These are phyloP conservation scores for Petroica traversi DNA, from an alignment of 2,113 vertebrate species.

Conservation along the genomic window DNA sequence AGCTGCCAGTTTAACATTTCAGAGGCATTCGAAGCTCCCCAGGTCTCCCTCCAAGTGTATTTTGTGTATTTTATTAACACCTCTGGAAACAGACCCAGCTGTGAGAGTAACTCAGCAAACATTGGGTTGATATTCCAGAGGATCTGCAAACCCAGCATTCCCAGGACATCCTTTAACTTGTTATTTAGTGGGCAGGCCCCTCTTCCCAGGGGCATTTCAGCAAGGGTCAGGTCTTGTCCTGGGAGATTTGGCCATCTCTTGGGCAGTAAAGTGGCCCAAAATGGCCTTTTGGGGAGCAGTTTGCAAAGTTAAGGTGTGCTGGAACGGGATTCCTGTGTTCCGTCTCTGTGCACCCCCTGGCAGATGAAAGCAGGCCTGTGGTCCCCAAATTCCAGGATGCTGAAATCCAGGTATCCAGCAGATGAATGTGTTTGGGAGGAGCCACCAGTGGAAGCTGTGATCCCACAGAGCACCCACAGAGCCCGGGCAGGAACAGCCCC, in stretches of 20 bases:
- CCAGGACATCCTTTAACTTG: neutral
- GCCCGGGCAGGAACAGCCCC: fast-evolving
- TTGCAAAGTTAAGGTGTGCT: neutral
- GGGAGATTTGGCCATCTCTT: fast-evolving
- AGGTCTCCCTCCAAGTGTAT: neutral
- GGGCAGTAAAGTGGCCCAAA: fast-evolving
- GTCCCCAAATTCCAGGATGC: neutral
- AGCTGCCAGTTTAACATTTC: neutral
- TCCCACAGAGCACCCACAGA: neutral
- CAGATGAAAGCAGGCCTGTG: neutral
- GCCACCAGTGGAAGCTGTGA: conserved; percentile 32
- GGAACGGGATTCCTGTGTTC: too few species aligned
- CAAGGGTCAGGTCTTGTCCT: neutral
- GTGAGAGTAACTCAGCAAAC: neutral
- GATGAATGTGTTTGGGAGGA: neutral
- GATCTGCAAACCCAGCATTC: neutral
- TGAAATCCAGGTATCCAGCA: neutral
- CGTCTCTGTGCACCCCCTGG: fast-evolving
- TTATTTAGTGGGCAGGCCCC: neutral
- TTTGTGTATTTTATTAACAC: neutral
- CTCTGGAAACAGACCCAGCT: neutral
- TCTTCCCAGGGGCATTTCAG: neutral
- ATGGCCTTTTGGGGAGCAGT: neutral
- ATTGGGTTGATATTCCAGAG: neutral
- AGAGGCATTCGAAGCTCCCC: neutral